Evolutionary conservation across 2,113 vertebrate species (phyloP).

Genomic region (Ariopsis seemanni): DNA sequence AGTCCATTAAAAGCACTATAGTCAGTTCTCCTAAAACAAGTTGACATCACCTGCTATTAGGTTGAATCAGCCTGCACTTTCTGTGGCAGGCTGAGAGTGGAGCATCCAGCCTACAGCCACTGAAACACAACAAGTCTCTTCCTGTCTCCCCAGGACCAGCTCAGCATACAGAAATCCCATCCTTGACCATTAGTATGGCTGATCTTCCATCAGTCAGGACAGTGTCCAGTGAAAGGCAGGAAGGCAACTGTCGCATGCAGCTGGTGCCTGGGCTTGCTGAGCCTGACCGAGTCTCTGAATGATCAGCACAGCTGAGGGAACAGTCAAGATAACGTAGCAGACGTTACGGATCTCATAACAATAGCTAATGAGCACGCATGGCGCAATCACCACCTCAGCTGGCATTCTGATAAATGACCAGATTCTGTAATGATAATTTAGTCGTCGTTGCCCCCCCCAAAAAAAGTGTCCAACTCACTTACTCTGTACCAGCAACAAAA

Average conservation of each 20-base stretch:
- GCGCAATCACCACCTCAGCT: not conserved
- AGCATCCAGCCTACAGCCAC: not conserved
- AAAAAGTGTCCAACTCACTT: not conserved
- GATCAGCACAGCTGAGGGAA: constrained; percentile 49
- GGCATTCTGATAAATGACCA: not conserved
- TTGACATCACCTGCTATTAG: not conserved
- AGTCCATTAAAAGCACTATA: not conserved
- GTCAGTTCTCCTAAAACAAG: not conserved
- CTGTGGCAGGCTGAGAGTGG: no score
- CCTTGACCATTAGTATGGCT: not conserved
- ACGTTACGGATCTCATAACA: not conserved
- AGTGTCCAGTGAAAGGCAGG: constrained; percentile 2
- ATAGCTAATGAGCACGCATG: not conserved
- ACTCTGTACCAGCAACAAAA: not conserved
- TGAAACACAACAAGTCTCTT: not conserved
- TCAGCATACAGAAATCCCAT: not conserved
- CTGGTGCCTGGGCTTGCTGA: constrained; percentile 36
- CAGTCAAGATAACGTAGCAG: not conserved
- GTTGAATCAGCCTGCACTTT: not conserved
- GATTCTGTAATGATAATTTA: not conserved
- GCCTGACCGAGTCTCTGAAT: constrained; percentile 16
- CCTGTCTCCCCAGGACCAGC: not conserved
- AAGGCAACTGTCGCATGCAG: constrained; percentile 52
- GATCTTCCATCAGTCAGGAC: not conserved
- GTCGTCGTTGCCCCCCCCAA: no score